A percentile compares a stretch with the other conserved stretches of the same genome.
Evolutionary conservation across 2,113 vertebrate genomes (phyloP).

Genomic region (Hassar affinis): DNA sequence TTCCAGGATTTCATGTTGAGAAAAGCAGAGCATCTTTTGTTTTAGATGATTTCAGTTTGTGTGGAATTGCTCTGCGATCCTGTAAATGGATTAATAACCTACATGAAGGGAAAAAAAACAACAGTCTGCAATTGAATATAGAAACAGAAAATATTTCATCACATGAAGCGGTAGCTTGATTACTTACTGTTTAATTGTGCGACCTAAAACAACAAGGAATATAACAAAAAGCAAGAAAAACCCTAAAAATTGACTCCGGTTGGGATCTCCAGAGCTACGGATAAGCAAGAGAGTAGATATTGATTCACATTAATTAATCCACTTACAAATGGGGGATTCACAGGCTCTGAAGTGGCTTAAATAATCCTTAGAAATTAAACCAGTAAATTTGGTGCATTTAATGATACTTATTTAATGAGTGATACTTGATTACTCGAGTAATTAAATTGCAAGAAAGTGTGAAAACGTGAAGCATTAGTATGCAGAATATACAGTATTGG

Average conservation of each 20-base stretch:
- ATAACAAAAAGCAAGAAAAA: not conserved
- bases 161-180: constrained; percentile 26
- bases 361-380: constrained; percentile 75
- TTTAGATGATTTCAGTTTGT: not conserved
- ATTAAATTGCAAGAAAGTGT: constrained; percentile 76
- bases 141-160: constrained; percentile 15
- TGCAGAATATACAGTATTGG: constrained; percentile 68
- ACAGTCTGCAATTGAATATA: constrained; percentile 10
- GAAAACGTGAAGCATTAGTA: constrained; percentile 72
- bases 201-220: constrained; percentile 52
- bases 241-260: constrained; percentile 22
- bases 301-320: constrained; percentile 82
- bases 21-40: not conserved
- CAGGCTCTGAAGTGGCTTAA: constrained; percentile 70
- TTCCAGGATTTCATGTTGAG: not conserved
- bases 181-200: constrained; percentile 54
- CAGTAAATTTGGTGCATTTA: constrained; percentile 75
- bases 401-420: constrained; percentile 64
- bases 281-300: constrained; percentile 72
- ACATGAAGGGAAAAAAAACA: not conserved
- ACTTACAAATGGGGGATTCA: constrained; percentile 71
- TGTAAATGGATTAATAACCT: constrained; percentile 22
- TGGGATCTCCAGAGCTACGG: constrained; percentile 61
- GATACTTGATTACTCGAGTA: constrained; percentile 58
- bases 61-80: not conserved